Conservation (phyloP, 2,888 invertebrate species). For the Drosophila multiciliata region DNA sequence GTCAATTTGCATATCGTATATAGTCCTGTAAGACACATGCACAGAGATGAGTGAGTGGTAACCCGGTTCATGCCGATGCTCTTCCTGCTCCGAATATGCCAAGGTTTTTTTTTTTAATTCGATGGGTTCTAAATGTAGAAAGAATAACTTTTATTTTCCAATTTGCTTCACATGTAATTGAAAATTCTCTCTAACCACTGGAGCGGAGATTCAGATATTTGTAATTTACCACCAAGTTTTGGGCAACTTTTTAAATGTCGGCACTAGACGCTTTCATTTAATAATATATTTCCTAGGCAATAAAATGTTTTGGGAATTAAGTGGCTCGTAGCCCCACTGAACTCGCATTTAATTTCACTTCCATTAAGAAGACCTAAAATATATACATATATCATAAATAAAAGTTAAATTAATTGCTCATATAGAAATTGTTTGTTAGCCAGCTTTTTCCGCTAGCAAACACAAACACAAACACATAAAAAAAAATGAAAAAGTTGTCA, state of each 20-base stretch:
- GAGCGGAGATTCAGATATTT: background rate
- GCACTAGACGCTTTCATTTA: slow-evolving; percentile 17
- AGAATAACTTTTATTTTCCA: too few species aligned
- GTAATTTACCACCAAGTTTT: background rate
- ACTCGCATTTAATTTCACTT: slow-evolving; percentile 47
- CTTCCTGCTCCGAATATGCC: background rate
- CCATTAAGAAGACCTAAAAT: slow-evolving; percentile 23
- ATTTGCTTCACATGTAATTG: background rate
- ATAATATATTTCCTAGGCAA: background rate
- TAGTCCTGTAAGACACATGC: background rate
- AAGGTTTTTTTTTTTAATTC: background rate
- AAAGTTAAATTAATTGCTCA: slow-evolving; percentile 56
- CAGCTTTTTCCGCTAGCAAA: slow-evolving; percentile 41
- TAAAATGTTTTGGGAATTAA: slow-evolving; percentile 19
- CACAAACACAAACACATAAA: slow-evolving; percentile 15
- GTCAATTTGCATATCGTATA: background rate
- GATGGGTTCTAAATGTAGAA: background rate
- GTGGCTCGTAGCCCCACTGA: slow-evolving; percentile 9
- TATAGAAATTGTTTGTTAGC: slow-evolving; percentile 45
- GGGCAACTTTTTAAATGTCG: background rate
- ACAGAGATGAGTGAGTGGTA: background rate
- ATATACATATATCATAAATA: slow-evolving; percentile 40
- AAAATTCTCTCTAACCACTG: background rate
- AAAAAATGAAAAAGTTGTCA: slow-evolving; percentile 46
- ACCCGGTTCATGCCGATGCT: background rate